Evolutionary conservation across 1,140 invertebrate genomes (phyloP).

Genomic region (Zaprionus ghesquierei): DNA sequence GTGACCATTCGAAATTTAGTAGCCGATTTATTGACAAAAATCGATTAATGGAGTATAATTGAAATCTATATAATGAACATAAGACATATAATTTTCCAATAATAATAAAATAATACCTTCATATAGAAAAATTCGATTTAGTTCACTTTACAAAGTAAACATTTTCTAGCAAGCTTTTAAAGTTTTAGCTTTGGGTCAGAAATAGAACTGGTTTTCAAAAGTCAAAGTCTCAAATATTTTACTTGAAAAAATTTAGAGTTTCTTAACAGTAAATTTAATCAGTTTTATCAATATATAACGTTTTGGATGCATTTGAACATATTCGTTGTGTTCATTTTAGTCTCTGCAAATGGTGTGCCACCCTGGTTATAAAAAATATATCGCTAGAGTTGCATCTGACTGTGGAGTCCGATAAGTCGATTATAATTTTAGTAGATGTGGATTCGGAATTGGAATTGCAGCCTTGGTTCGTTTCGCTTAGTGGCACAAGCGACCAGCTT

Average conservation of each 20-base stretch:
- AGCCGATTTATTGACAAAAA: not conserved
- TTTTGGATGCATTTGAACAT: not conserved
- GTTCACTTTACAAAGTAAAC: too few relatives aligned
- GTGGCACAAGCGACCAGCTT: conserved; percentile 19
- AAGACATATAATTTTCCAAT: too few relatives aligned
- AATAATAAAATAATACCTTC: too few relatives aligned
- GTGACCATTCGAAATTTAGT: not conserved
- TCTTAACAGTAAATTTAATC: not conserved
- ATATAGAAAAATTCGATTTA: too few relatives aligned
- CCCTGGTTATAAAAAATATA: conserved; percentile 9
- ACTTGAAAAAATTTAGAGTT: not conserved
- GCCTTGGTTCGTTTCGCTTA: conserved; percentile 37
- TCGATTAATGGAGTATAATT: too few relatives aligned
- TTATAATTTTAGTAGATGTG: conserved; percentile 14
- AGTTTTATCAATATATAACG: not conserved
- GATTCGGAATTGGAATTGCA: conserved; percentile 41
- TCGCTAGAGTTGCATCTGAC: not conserved
- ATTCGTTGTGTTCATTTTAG: not conserved
- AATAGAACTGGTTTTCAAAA: not conserved
- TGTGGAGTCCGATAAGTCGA: conserved; percentile 28
- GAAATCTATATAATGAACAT: too few relatives aligned
- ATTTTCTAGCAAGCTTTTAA: not conserved
- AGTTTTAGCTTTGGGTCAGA: too few relatives aligned
- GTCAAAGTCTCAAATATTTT: not conserved
- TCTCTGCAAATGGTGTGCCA: conserved; percentile 6